phyloP scores from a whole-genome alignment of 2,113 vertebrate genomes.

The Cynopterus brachyotis region DNA sequence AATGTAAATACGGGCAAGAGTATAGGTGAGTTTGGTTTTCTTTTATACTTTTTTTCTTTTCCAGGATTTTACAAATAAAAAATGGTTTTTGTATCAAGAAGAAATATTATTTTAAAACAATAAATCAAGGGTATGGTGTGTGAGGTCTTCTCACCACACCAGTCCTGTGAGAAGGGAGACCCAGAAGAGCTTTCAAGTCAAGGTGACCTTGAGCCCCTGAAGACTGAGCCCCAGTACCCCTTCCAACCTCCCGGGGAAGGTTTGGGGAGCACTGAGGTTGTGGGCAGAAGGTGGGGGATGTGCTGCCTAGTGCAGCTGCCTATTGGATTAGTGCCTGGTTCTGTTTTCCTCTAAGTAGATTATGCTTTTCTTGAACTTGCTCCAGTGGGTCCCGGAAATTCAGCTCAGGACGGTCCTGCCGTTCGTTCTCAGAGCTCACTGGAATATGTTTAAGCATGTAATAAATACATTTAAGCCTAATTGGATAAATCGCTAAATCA shows the following conservation, averaged over 20 bases:
- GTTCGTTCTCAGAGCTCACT: slow-evolving; percentile 66
- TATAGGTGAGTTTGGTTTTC: not conserved
- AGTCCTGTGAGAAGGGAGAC: not conserved
- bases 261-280: not conserved
- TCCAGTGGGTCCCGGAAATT: slow-evolving; percentile 50
- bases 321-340: slow-evolving; percentile 73
- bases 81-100: not conserved
- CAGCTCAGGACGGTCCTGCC: slow-evolving; percentile 28
- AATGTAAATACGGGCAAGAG: not conserved
- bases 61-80: slow-evolving; percentile 13
- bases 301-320: not conserved
- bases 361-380: slow-evolving; percentile 58
- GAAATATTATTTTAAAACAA: not conserved
- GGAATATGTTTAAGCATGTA: slow-evolving; percentile 74
- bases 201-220: not conserved
- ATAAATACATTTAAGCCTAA: slow-evolving; percentile 79
- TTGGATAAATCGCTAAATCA: slow-evolving; percentile 74
- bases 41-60: not conserved
- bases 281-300: not conserved
- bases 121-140: not conserved
- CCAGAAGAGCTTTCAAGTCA: fast-evolving
- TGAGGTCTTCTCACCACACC: not conserved
- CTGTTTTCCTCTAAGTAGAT: slow-evolving; percentile 78
- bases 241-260: not conserved
- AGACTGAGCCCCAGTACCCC: not conserved